Conservation (phyloP, 2,888 invertebrate species). For the Ectemnius cavifrons region DNA sequence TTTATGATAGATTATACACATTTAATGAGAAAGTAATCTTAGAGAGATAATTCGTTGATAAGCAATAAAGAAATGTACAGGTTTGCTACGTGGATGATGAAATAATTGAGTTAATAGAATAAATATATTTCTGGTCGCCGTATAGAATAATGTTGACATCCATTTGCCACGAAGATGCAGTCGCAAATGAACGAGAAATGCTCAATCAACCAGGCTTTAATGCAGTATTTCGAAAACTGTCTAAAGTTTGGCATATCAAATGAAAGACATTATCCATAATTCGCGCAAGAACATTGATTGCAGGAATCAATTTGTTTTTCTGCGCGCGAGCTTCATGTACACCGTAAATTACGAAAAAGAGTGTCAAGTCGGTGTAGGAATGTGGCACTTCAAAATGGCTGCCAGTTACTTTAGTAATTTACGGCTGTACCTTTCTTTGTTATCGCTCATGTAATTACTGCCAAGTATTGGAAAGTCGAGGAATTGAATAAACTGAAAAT, state of each 20-base stretch:
- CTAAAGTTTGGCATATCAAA: background rate
- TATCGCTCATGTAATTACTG: slow-evolving; percentile 65
- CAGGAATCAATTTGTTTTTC: slow-evolving; percentile 44
- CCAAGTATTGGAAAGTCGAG: slow-evolving; percentile 52
- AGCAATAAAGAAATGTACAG: too few species aligned
- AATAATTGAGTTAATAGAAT: too few species aligned
- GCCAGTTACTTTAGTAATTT: slow-evolving; percentile 80
- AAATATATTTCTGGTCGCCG: too few species aligned
- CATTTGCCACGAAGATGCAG: slow-evolving; percentile 37
- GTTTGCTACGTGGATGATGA: too few species aligned
- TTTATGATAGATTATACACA: too few species aligned
- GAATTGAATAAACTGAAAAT: slow-evolving; percentile 55
- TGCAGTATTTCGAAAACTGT: slow-evolving; percentile 12
- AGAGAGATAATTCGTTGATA: too few species aligned
- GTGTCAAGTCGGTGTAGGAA: slow-evolving; percentile 79
- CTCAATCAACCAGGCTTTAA: slow-evolving; percentile 16
- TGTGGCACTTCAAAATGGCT: slow-evolving; percentile 89
- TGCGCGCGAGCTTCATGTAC: slow-evolving; percentile 41
- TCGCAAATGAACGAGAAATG: slow-evolving; percentile 39
- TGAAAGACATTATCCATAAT: slow-evolving; percentile 9
- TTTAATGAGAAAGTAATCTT: too few species aligned
- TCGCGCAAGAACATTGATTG: slow-evolving; percentile 31
- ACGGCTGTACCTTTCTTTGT: slow-evolving; percentile 78
- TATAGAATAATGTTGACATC: slow-evolving; percentile 43
- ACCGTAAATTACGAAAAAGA: slow-evolving; percentile 73